Evolutionary conservation across 1,140 invertebrate genomes (phyloP).

Genomic region (Euglossa dilemma): DNA sequence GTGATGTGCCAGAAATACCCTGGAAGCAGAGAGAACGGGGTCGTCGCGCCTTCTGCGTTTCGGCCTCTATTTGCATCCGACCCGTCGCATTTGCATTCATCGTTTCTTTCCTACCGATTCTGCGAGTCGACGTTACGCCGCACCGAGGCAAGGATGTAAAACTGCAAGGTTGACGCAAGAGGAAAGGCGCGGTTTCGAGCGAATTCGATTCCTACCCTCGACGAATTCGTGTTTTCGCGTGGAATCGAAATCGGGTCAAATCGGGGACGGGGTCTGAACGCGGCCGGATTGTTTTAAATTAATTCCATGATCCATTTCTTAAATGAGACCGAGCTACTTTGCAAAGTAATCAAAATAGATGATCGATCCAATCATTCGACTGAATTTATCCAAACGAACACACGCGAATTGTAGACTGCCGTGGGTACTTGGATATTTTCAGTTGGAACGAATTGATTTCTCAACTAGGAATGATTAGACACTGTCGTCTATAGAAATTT

Average conservation of each 20-base stretch:
- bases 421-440: neutral
- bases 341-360: slow-evolving; percentile 37
- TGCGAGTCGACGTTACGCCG: slow-evolving; percentile 18
- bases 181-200: neutral
- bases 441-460: neutral
- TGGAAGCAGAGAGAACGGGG: slow-evolving; percentile 83
- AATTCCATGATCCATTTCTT: neutral
- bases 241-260: neutral
- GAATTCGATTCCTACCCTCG: neutral
- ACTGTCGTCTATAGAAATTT: neutral
- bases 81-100: slow-evolving; percentile 44
- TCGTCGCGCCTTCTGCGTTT: slow-evolving; percentile 25
- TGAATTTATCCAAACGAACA: slow-evolving; percentile 26
- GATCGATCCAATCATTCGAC: slow-evolving; percentile 14
- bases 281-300: slow-evolving; percentile 45
- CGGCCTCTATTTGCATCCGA: slow-evolving; percentile 33
- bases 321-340: slow-evolving; percentile 2
- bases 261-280: too few species aligned
- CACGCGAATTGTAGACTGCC: neutral
- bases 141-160: neutral
- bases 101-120: slow-evolving; percentile 21
- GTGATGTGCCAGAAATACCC: slow-evolving; percentile 97
- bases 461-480: neutral
- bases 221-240: neutral
- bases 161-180: slow-evolving; percentile 2